phyloP scores from a whole-genome alignment of 2,113 vertebrate species.

The Thamnophis sirtalis region DNA sequence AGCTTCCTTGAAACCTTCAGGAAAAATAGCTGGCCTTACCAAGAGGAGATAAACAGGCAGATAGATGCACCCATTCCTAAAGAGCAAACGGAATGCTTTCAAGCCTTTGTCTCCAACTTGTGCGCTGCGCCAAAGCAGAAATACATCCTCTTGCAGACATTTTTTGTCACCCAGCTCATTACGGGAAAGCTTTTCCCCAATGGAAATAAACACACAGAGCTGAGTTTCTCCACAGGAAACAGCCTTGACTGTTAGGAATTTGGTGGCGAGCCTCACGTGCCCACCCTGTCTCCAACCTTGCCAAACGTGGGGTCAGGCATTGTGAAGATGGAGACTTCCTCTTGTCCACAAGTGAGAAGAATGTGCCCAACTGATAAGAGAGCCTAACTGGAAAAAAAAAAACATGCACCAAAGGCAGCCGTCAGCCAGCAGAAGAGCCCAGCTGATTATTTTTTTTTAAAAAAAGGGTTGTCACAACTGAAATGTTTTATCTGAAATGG shows the following conservation, averaged over 20 bases:
- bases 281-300: constrained; percentile 17
- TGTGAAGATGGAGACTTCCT: constrained; percentile 15
- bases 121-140: neutral
- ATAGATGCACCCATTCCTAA: neutral
- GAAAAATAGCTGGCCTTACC: neutral
- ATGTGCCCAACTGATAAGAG: constrained; percentile 27
- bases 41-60: neutral
- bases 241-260: constrained; percentile 16
- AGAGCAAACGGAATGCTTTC: constrained; percentile 10
- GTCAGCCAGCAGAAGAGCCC: neutral
- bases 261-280: constrained; percentile 5
- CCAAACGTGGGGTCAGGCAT: constrained; percentile 17
- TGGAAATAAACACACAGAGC: constrained; percentile 23
- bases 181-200: neutral
- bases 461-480: neutral
- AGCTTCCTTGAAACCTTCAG: neutral
- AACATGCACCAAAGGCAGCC: neutral
- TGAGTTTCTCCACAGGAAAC: constrained; percentile 34
- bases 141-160: neutral
- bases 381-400: neutral
- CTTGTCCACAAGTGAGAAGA: constrained; percentile 13
- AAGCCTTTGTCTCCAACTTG: neutral
- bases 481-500: too few species aligned
- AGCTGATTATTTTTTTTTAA: neutral
- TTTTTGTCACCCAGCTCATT: neutral